Evolutionary conservation across 2,797 vertebrate species (phyloP), one percentile per base, ranked within the genome.

Genomic region (Myripristis murdjan): DNA sequence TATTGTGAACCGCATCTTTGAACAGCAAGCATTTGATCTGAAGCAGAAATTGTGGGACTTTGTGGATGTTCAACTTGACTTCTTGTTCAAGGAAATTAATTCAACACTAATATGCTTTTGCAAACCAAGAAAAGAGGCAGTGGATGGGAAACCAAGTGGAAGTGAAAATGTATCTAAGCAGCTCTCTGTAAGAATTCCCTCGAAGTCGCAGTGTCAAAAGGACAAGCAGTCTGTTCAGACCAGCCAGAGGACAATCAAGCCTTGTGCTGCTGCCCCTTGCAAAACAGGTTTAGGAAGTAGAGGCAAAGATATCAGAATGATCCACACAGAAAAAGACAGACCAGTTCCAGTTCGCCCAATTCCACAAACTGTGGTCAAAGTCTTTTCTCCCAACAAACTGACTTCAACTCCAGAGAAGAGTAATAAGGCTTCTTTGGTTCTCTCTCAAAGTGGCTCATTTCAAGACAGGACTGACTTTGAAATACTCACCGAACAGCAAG

Each of bases 1-100:
- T 1, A 95, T 97, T 58, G 97, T 99, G 26, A 97, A 97, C 71
- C 95, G 95, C 71, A 97, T 99, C 61, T 99, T 99, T 94, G 95
- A 98, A 51, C 97, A 97, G 52, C 96, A 96, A 47, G 93, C 96
- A 0, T 91, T 91, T 22, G 96, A 98, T 83, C 95, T 98, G 88
- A 99, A 99, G 88, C 96, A 96, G 48, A 97, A 97, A 82, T 70
- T 99, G 60, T 99, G 98, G 98, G 96, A 96, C 67, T 98, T 98
- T 93, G 97, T 99, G 5, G 96, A 99, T 61, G 95, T 93, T 12
- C 97, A 98, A 70, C 94, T 99, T 56, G 96, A 99, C 79, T 96
- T 94, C 79, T 91, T 99, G 77, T 97, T 99, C 83, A 94, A 91
- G 77, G 97, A 97, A 60, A 90, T 99, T 69, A 89, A 91, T 66